Percentiles rank a stretch among this genome's conserved stretches.
Conservation (phyloP, 2,888 invertebrate species). For the Harpalus rufipes region DNA sequence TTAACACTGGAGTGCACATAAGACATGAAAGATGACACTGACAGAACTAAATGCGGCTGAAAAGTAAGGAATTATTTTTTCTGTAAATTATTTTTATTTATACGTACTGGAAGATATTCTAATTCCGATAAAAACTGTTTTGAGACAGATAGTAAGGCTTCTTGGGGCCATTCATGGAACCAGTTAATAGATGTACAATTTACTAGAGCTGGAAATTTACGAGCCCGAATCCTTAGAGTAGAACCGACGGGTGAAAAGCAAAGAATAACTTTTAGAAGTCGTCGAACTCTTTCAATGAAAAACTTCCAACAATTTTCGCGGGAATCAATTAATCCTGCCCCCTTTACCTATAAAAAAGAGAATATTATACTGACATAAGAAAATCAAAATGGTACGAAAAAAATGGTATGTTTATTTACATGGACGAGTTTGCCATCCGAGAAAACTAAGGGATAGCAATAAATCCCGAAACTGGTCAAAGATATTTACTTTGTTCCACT, state of each 20-base stretch:
- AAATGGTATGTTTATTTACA: too few species aligned
- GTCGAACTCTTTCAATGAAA: slow-evolving; percentile 93
- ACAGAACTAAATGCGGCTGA: slow-evolving; percentile 80
- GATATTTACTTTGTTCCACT: too few species aligned
- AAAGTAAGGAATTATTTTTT: slow-evolving; percentile 63
- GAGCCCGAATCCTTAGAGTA: slow-evolving; percentile 90
- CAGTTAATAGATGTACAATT: slow-evolving; percentile 96
- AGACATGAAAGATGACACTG: slow-evolving; percentile 93
- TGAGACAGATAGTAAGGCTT: slow-evolving; percentile 94
- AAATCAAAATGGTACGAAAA: too few species aligned
- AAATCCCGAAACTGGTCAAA: too few species aligned
- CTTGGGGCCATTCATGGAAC: slow-evolving; percentile 98
- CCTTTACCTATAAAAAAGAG: slow-evolving; percentile 81
- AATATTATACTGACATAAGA: background rate
- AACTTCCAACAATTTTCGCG: slow-evolving; percentile 97
- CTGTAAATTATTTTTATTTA: background rate
- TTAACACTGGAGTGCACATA: slow-evolving; percentile 94
- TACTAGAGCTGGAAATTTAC: slow-evolving; percentile 96
- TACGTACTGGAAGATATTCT: slow-evolving; percentile 84
- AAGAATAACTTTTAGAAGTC: slow-evolving; percentile 86
- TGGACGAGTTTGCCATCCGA: too few species aligned
- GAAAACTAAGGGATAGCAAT: too few species aligned
- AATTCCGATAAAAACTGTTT: slow-evolving; percentile 89
- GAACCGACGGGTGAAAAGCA: slow-evolving; percentile 98
- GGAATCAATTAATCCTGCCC: slow-evolving; percentile 89